A percentile compares a stretch with the other conserved stretches of the same genome.
Evolutionary conservation across 2,888 invertebrate genomes (phyloP).

Genomic region (Orthonychiurus folsomi): DNA sequence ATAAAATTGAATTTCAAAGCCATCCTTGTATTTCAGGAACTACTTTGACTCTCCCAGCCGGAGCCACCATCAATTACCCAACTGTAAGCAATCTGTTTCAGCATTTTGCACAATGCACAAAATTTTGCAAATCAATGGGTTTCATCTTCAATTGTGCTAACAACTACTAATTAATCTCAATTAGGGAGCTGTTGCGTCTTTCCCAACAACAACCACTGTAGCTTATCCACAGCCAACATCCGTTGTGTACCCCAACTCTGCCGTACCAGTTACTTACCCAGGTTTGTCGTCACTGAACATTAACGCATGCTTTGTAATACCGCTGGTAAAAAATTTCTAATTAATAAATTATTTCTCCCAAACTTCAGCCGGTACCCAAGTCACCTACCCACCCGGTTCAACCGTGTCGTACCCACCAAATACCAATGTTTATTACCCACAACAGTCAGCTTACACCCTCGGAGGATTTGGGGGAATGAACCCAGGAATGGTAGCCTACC

Average conservation of each 20-base stretch:
- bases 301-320: too few species aligned
- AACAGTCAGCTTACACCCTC: not conserved
- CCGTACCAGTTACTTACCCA: slow-evolving; percentile 2
- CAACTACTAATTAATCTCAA: not conserved
- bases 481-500: slow-evolving; percentile 14
- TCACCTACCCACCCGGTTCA: slow-evolving; percentile 7
- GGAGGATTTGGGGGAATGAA: slow-evolving; percentile 12
- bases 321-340: too few species aligned
- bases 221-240: slow-evolving; percentile 5
- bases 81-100: not conserved
- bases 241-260: slow-evolving; percentile 3
- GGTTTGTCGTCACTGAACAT: not conserved
- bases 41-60: not conserved
- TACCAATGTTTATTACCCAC: slow-evolving; percentile 7
- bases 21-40: not conserved
- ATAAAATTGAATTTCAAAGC: not conserved
- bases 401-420: slow-evolving; percentile 10
- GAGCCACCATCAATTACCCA: not conserved
- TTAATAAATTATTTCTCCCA: too few species aligned
- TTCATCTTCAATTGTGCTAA: too few species aligned
- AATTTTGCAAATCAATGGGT: not conserved
- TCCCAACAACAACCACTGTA: slow-evolving; percentile 3
- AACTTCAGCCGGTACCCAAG: not conserved
- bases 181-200: not conserved
- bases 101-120: too few species aligned